Base-by-base conservation (phyloP, 2,113 vertebrate genomes). In the Otolemur garnettii region DNA sequence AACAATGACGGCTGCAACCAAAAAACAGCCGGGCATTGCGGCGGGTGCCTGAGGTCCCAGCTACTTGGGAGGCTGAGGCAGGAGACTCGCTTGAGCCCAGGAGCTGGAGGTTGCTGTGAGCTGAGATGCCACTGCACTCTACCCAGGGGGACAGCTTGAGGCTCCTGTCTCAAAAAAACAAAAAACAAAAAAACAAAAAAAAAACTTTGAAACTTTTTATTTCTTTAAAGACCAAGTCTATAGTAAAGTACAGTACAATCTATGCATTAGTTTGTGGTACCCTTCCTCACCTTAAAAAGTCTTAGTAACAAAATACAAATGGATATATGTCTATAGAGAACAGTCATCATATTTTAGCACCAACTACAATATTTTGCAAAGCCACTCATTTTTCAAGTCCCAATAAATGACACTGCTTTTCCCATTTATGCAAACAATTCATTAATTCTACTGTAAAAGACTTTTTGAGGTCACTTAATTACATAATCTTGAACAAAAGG, bases 131-230 rank as follows among this genome's bases (percentile, higher is more conserved):
- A n/a, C n/a, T n/a, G n/a, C n/a, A n/a, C n/a, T n/a, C n/a, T n/a
- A n/a, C n/a, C n/a, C n/a, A n/a, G n/a, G n/a, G n/a, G n/a, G n/a
- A n/a, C n/a, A n/a, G n/a, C n/a, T n/a, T n/a, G n/a, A n/a, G n/a
- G n/a, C n/a, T n/a, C n/a, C n/a, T n/a, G n/a, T n/a, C n/a, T n/a
- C n/a, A n/a, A n/a, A n/a, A n/a, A n/a, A n/a, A n/a, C n/a, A n/a
- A n/a, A n/a, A n/a, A n/a, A n/a, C n/a, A n/a, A n/a, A n/a, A n/a
- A n/a, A n/a, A n/a, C n/a, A n/a, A n/a, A n/a, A n/a, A n/a, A n/a
- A 92, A 96, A 97, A 93, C 85, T 92, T 77, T 96, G 86, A 97
- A 91, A 96, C 93, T 95, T 97, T 97, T 94, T 97, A 10, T 92
- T 83, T 28, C 79, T 89, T 86, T 96, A 79, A 96, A 53, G 64